phyloP scores from a whole-genome alignment of 2,113 vertebrate genomes.

The Amazona guildingii region DNA sequence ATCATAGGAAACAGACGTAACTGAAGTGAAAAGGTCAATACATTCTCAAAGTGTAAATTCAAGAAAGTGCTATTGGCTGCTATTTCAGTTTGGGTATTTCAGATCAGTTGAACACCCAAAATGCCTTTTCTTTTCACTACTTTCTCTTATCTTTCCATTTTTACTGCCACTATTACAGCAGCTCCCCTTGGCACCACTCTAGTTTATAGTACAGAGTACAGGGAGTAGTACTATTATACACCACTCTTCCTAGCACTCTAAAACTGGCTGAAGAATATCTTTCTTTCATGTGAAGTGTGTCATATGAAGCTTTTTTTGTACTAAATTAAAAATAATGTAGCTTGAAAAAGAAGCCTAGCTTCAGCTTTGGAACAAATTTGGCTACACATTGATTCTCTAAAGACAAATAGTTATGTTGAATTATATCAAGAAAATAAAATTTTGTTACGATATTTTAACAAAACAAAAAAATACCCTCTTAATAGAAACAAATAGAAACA shows the following conservation, averaged over 20 bases:
- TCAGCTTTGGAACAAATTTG: background rate
- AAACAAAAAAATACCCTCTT: accelerated
- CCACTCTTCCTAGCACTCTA: background rate
- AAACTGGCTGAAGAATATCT: background rate
- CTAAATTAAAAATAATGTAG: background rate
- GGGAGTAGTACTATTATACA: background rate
- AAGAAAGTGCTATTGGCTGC: background rate
- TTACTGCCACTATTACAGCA: background rate
- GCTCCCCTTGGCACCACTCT: background rate
- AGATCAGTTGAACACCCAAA: background rate
- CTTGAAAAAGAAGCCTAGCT: background rate
- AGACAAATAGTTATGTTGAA: background rate
- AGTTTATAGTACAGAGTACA: background rate
- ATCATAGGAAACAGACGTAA: background rate
- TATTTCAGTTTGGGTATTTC: background rate
- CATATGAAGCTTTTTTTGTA: background rate
- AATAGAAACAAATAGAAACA: background rate
- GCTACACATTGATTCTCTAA: background rate
- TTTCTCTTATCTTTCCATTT: background rate
- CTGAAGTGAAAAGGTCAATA: background rate
- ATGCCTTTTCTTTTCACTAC: background rate
- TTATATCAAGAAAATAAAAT: background rate
- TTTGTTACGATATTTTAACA: background rate
- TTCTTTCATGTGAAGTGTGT: background rate
- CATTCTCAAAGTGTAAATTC: background rate